Evolutionary conservation across 2,797 vertebrate genomes (phyloP).

Genomic region (Moxostoma hubbsi): DNA sequence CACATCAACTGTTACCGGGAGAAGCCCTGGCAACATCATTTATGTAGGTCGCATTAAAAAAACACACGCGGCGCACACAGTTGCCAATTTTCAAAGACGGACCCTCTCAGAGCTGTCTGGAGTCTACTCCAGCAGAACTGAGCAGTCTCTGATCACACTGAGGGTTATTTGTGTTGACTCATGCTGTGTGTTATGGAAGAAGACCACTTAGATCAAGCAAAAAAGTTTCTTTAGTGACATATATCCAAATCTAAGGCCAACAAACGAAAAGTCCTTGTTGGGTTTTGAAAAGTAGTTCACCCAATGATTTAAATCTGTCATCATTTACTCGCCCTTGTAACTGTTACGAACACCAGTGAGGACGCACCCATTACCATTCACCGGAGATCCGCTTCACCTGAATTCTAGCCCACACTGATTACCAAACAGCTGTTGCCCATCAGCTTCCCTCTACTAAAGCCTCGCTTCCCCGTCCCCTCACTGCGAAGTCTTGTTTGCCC

Average conservation of each 20-base stretch:
- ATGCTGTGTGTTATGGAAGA: constrained; percentile 12
- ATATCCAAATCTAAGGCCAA: neutral
- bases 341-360: too few relatives aligned
- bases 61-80: constrained; percentile 63
- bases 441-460: too few relatives aligned
- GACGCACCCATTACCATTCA: too few relatives aligned
- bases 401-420: too few relatives aligned
- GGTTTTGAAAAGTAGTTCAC: too few relatives aligned
- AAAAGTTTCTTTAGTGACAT: constrained; percentile 22
- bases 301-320: too few relatives aligned
- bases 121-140: constrained; percentile 28
- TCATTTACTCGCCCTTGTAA: too few relatives aligned
- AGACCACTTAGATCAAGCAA: constrained; percentile 4
- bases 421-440: too few relatives aligned
- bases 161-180: constrained; percentile 27
- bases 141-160: constrained; percentile 11
- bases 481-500: too few relatives aligned
- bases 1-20: constrained; percentile 81
- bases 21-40: constrained; percentile 64
- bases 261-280: neutral
- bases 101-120: neutral
- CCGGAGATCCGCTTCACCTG: too few relatives aligned
- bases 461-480: too few relatives aligned
- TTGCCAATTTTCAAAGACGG: constrained; percentile 27
- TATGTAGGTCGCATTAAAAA: constrained; percentile 81